Evolutionary conservation across 1,140 invertebrate genomes (phyloP), one percentile per base, ranked within the genome.

Genomic region (Gonatopus flavifemur): DNA sequence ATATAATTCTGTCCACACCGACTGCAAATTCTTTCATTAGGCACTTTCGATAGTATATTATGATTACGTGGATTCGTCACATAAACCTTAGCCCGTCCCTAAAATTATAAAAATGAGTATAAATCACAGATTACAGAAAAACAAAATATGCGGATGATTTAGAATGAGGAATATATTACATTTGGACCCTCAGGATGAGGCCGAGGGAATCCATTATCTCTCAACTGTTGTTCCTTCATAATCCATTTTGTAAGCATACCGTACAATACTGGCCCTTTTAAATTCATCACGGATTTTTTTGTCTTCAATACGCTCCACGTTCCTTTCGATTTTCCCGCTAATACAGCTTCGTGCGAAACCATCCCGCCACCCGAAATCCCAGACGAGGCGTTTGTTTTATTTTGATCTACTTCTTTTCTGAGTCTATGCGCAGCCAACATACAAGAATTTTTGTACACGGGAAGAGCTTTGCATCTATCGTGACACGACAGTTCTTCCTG

Each of bases 371-470:
- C 67, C 38, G 49, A 70, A 10, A 55, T 57, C 10, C 30, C 13
- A 3, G 49, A 24, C 5, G 71, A 67, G 19, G 76, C 70, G 7
- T 73, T 55, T 3, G 57, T 69, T 42, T 72, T 75, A 63, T 78
- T 80, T 54, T 81, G 74, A 33, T 77, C 76, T 2, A 84, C 62
- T 72, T 89, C 87, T 69, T 89, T 89, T 44, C 84, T 78, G 39
- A 89, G 65, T 65, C 88, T 83, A 64, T 90, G 90, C 16, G 93
- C 83, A 21, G 89, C 80, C 57, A 93, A 81, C 70, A 91, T 86
- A 49, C 87, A 88, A 15, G 91, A 88, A 75, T 89, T 93, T 70
- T 93, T 86, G 74, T 95, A 96, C 30, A 94, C 90, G 45, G 82
- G 80, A 19, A 90, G 81, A 25, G 86, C 89, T 55, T 83, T 86